Percentiles rank a stretch among this genome's conserved stretches.
phyloP scores from a whole-genome alignment of 1,140 invertebrate genomes.

The Nephotettix cincticeps region DNA sequence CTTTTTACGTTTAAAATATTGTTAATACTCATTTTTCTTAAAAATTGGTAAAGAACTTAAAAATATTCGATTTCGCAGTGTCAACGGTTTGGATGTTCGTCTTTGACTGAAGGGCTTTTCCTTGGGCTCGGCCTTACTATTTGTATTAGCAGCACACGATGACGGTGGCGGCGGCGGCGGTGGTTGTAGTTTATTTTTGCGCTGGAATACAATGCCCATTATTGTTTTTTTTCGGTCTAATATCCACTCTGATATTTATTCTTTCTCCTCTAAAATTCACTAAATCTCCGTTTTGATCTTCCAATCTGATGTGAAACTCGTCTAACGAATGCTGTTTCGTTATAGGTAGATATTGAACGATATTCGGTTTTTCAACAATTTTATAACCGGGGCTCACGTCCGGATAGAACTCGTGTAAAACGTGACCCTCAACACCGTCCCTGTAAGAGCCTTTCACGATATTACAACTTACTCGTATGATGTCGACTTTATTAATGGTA shows the following conservation, averaged over 20 bases:
- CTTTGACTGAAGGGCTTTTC: neutral
- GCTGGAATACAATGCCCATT: slow-evolving; percentile 17
- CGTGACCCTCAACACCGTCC: slow-evolving; percentile 40
- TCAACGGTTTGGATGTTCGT: slow-evolving; percentile 29
- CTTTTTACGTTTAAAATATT: slow-evolving; percentile 37
- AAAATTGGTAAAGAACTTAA: slow-evolving; percentile 34
- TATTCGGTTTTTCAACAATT: slow-evolving; percentile 37
- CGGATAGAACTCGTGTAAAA: slow-evolving; percentile 43
- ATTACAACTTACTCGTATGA: slow-evolving; percentile 31
- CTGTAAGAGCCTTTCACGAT: slow-evolving; percentile 37
- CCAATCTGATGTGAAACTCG: slow-evolving; percentile 36
- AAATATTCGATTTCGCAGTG: slow-evolving; percentile 35
- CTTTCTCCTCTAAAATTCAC: slow-evolving; percentile 37
- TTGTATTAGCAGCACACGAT: slow-evolving; percentile 37
- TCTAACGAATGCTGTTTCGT: slow-evolving; percentile 12
- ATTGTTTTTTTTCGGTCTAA: slow-evolving; percentile 33
- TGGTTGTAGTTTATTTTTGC: slow-evolving; percentile 46
- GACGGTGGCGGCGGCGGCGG: slow-evolving; percentile 47
- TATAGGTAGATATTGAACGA: slow-evolving; percentile 34
- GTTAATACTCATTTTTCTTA: slow-evolving; percentile 27
- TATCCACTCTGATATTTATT: slow-evolving; percentile 46
- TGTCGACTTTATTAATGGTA: slow-evolving; percentile 14
- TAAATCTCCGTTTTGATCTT: slow-evolving; percentile 31
- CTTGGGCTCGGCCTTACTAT: neutral
- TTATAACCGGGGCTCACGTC: slow-evolving; percentile 39